Base-by-base conservation (phyloP, 2,888 invertebrate genomes). In the Dicyrtomina minuta region DNA sequence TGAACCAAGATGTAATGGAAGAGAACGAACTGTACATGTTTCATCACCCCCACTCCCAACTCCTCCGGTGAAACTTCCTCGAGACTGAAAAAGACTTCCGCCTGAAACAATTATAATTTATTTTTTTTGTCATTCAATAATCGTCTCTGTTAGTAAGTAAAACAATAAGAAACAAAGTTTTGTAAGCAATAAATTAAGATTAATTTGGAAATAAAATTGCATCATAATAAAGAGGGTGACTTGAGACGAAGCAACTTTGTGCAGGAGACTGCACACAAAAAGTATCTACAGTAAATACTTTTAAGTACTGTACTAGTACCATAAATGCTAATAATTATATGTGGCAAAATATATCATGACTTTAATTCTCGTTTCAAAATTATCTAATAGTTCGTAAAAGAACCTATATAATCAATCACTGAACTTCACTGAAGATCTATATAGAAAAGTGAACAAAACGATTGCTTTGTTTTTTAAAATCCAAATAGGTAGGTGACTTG, bases 21-120 rank as follows among this genome's bases (percentile, higher is more conserved):
- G 55, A 27, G 74, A 76, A 8, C 75, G 70, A 12, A 73, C 74
- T 15, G 75, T 70, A 22, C 70, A 70, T n/a, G 70, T 73, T 44
- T 73, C 73, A 43, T 75, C 75, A 20, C 61, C 68, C 1, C 70
- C 41, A 4, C n/a, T 13, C 13, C 27, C 12, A 49, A n/a, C 46
- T 8, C 55, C 39, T n/a, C 33, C 56, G 10, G n/a, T 33, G 12
- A 58, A 41, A 44, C 65, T 65, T 17, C 65, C 65, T 20, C 65
- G 65, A 17, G 55, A 43, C 10, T 56, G 55, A 44, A 56, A 65
- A 39, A 43, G 2, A 55, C 65, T 65, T 55, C 65, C 65, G 39
- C 65, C 65, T 65, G 55, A 27, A 65, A 53, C 15, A 53, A 2
- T 56, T 33, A 33, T 33, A 33, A 33, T 3, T 33, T n/a, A n/a